Conservation (phyloP, 1,140 invertebrate species). For the Plodia interpunctella region DNA sequence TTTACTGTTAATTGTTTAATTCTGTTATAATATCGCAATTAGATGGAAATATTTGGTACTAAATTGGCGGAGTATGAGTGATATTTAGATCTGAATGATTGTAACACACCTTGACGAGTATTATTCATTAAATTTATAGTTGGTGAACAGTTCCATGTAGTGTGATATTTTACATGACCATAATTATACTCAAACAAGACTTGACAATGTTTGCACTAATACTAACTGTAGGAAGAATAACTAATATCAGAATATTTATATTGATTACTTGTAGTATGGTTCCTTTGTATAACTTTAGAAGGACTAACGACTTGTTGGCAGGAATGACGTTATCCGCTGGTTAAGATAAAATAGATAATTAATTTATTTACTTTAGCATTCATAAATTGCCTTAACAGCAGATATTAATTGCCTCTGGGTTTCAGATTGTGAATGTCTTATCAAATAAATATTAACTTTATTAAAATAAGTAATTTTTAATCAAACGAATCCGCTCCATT, state of each 20-base stretch:
- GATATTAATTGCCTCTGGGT: conserved; percentile 59
- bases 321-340: conserved; percentile 47
- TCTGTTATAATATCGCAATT: conserved; percentile 50
- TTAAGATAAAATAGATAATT: conserved; percentile 60
- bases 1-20: conserved; percentile 72
- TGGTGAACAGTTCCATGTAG: conserved; percentile 20
- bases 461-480: conserved; percentile 20
- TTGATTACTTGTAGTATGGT: conserved; percentile 32
- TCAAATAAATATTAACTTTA: conserved; percentile 66
- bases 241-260: conserved; percentile 43
- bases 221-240: conserved; percentile 43
- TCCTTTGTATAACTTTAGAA: conserved; percentile 14
- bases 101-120: conserved; percentile 5
- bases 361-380: conserved; percentile 68
- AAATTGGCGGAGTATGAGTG: conserved; percentile 34
- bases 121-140: conserved; percentile 12
- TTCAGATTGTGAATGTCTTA: conserved; percentile 72
- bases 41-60: conserved; percentile 37
- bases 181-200: conserved; percentile 43
- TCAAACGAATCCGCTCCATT: background rate
- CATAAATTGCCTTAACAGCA: conserved; percentile 66
- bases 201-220: conserved; percentile 47
- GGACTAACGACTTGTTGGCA: conserved; percentile 57
- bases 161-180: conserved; percentile 41
- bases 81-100: conserved; percentile 53